Base-by-base conservation (phyloP, 2,888 invertebrate species). In the Rhingia rostrata region DNA sequence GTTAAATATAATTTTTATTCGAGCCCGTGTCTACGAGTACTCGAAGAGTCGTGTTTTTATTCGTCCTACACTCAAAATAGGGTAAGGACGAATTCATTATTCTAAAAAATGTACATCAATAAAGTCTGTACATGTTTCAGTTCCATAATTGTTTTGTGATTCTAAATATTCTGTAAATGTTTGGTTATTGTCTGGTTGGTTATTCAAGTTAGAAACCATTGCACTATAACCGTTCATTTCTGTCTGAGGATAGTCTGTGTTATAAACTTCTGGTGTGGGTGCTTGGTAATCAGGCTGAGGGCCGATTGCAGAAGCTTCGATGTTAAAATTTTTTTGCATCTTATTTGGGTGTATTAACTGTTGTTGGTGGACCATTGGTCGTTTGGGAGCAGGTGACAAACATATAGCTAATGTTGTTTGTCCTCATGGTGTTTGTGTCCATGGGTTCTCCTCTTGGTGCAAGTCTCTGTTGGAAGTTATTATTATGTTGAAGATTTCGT, bases 41-140 rank as follows among this genome's bases (percentile, higher is more conserved):
- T 37, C 37, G 37, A 37, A 37, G 37, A 37, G 43, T 80, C 63
- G 12, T 80, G 37, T 37, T 37, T 37, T 37, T 37, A 37, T 37
- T 37, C 37, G 37, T 37, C 37, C 37, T 37, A 37, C 37, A 37
- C 37, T 37, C 37, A 37, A 37, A 37, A 37, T 2, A 37, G 4
- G 41, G 41, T 41, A 41, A 2, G 4, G 41, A 41, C 41, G 41
- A 41, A n/a, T n/a, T 41, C 41, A 5, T 41, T 41, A 41, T 1
- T 41, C 41, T 41, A 41, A n/a, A 41, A 41, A 41, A 41, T 41
- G 41, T 0, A n/a, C 41, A 3, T 41, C 41, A 4, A 41, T n/a
- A 4, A 41, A 41, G 1, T 41, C 41, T 4, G 41, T 4, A 41
- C 10, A 3, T n/a, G n/a, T n/a, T n/a, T n/a, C n/a, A n/a, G n/a